Percentiles rank a stretch among this genome's conserved stretches.
Conservation (phyloP, 2,113 vertebrate species). For the Campylomormyrus tamandua region DNA sequence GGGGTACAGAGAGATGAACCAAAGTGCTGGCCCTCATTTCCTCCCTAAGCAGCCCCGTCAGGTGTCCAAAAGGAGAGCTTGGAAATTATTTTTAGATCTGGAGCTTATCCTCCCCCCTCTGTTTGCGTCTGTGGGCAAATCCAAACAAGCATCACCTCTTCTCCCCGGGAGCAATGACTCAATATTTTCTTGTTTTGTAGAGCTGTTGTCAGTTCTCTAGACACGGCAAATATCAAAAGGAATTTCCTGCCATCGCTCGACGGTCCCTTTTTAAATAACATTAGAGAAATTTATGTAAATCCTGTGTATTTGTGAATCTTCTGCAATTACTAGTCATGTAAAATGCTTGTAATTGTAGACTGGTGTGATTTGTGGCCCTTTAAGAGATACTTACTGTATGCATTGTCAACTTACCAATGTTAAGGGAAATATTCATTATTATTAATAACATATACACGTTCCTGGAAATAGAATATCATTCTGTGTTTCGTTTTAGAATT, state of each 20-base stretch:
- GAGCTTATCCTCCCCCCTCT: not conserved
- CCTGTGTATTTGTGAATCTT: not conserved
- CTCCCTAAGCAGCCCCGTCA: not conserved
- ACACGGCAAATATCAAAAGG: not conserved
- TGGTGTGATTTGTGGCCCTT: not conserved
- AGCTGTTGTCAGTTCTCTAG: not conserved
- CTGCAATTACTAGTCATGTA: not conserved
- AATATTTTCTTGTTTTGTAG: not conserved
- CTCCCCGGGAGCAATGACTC: not conserved
- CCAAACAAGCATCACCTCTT: not conserved
- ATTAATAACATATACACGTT: not conserved
- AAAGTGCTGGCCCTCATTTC: not conserved
- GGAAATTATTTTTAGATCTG: conserved; percentile 11
- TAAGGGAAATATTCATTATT: not conserved
- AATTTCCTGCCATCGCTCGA: not conserved
- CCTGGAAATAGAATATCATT: not conserved
- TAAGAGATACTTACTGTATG: not conserved
- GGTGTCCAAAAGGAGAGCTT: not conserved
- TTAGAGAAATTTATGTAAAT: not conserved
- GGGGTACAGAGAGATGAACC: not conserved
- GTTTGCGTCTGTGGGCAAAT: not conserved
- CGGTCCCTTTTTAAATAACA: not conserved
- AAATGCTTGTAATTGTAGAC: not conserved
- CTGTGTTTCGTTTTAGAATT: not conserved
- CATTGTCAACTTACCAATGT: not conserved